Percentiles rank a stretch among this genome's conserved stretches.
Conservation (phyloP, 1,140 invertebrate species). For the Nomia melanderi region DNA sequence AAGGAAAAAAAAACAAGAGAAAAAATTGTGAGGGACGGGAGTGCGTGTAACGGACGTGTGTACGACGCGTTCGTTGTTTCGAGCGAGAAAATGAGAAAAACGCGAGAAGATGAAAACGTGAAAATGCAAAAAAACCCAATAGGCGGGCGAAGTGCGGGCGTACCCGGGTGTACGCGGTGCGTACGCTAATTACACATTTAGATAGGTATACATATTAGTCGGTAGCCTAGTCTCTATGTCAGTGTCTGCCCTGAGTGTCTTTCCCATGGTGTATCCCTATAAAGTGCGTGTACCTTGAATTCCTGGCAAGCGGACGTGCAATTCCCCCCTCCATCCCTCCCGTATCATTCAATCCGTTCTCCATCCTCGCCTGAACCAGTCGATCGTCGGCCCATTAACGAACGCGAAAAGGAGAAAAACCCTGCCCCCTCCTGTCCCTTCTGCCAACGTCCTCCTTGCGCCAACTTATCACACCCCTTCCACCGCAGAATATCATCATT, state of each 20-base stretch:
- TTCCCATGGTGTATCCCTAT: slow-evolving; percentile 72
- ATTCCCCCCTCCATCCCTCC: slow-evolving; percentile 9
- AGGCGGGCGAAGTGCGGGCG: slow-evolving; percentile 63
- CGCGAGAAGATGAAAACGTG: slow-evolving; percentile 34
- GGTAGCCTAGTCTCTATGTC: slow-evolving; percentile 78
- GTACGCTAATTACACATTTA: slow-evolving; percentile 67
- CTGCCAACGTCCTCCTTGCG: slow-evolving; percentile 47
- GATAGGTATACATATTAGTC: slow-evolving; percentile 75
- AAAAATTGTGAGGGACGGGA: slow-evolving; percentile 24
- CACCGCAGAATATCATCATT: slow-evolving; percentile 42
- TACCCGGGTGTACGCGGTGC: slow-evolving; percentile 69
- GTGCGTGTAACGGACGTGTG: slow-evolving; percentile 36
- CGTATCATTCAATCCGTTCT: slow-evolving; percentile 24
- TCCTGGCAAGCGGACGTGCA: slow-evolving; percentile 58
- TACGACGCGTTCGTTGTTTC: slow-evolving; percentile 28
- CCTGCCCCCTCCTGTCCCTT: slow-evolving; percentile 52
- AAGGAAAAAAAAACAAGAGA: too few species aligned
- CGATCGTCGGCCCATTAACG: neutral
- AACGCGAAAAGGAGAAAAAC: neutral
- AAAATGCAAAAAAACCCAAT: slow-evolving; percentile 45
- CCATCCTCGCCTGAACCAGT: neutral
- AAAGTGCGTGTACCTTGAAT: slow-evolving; percentile 66
- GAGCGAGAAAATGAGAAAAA: slow-evolving; percentile 29
- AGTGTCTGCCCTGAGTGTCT: slow-evolving; percentile 78
- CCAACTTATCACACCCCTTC: slow-evolving; percentile 48